These are phyloP conservation scores for Sminthurinus signatus DNA, from an alignment of 1,140 invertebrate species.

Conservation along the genomic window DNA sequence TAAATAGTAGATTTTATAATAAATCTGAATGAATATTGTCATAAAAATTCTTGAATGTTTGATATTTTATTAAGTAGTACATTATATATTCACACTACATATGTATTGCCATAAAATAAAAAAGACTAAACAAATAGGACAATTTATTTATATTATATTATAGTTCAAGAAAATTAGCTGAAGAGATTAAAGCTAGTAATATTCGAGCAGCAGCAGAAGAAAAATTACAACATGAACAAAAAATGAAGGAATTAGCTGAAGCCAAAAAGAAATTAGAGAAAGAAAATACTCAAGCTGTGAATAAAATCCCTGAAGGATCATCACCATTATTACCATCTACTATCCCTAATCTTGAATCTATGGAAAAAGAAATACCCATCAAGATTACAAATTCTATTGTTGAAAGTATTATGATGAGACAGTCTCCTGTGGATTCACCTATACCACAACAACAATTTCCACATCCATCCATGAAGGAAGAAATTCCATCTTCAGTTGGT, in stretches of 20 bases:
- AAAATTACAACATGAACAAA: slow-evolving; percentile 5
- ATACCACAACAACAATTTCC: neutral
- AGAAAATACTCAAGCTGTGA: neutral
- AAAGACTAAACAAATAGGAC: too few species aligned
- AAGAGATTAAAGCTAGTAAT: slow-evolving; percentile 46
- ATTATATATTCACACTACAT: too few species aligned
- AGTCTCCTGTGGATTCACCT: slow-evolving; percentile 5
- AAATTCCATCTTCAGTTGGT: neutral
- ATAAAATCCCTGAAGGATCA: neutral
- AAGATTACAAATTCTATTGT: slow-evolving; percentile 12
- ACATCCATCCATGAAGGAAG: slow-evolving; percentile 6
- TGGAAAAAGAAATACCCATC: neutral
- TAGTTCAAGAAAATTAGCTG: slow-evolving; percentile 49
- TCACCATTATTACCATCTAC: neutral
- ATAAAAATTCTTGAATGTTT: too few species aligned
- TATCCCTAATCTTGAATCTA: neutral
- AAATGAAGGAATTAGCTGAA: neutral
- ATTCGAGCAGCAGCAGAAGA: slow-evolving; percentile 23
- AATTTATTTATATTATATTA: too few species aligned
- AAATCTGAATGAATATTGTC: too few species aligned
- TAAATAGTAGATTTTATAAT: too few species aligned
- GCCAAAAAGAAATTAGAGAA: neutral
- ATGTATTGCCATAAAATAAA: too few species aligned
- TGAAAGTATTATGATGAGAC: slow-evolving; percentile 13
- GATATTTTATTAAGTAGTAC: too few species aligned